Base-by-base conservation (phyloP, 2,113 vertebrate species). In the Onychorhynchus coronatus region DNA sequence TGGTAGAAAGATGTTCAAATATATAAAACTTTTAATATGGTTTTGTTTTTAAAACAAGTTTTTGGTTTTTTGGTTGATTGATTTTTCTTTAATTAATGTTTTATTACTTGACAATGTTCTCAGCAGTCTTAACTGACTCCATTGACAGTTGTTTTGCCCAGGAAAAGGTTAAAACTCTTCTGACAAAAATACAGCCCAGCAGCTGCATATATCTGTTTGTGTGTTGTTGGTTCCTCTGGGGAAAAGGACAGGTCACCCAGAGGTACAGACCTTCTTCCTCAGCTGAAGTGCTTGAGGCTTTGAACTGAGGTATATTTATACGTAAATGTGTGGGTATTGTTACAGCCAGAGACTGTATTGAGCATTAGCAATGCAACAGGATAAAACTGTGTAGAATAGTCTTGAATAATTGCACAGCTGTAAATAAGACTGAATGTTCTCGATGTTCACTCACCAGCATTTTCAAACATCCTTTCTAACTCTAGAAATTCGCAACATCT, bases 11-110 rank as follows among this genome's bases (percentile, higher is more conserved):
- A 37, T n/a, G 13, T 17, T 44, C 61, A 75, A 39, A 75, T 41
- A 52, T 0, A 25, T 6, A 17, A 1, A 21, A 14, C 30, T 66
- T 41, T 44, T 41, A 31, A 19, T 18, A 37, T 5, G 3, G 1
- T 30, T 46, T 68, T 79, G 1, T 3, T 82, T 88, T 83, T 39
- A 76, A 39, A 8, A 35, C 0, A 10, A 6, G 0, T 8, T 50
- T 56, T 20, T 5, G 22, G 9, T 2, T 37, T 37, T 11, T 49
- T 65, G 16, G 2, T 37, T 72, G 33, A 6, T 13, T 24, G 28
- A 27, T 21, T 41, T 37, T 35, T 41, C 31, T 5, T 23, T 16
- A 46, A 27, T 39, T 52, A 58, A 15, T 35, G 30, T 22, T 19
- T 81, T 74, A 9, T n/a, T 6, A 30, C 47, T 87, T 44, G 14